These are phyloP conservation scores for Alfaro cultratus DNA, from an alignment of 2,797 vertebrate species.

Conservation along the genomic window DNA sequence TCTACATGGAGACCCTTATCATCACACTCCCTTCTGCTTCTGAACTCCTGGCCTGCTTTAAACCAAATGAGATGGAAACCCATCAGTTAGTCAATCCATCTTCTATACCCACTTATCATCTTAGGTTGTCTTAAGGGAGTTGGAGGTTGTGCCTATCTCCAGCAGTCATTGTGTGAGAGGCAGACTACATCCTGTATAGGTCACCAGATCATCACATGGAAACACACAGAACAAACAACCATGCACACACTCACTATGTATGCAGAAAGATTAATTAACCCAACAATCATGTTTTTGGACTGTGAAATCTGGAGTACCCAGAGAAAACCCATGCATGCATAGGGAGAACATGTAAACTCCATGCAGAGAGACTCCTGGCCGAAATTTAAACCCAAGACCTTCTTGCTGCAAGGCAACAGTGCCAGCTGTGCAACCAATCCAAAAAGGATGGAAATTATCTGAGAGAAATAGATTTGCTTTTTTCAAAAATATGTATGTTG, in stretches of 20 bases:
- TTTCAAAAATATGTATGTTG: too few relatives aligned
- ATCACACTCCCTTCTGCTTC: background rate
- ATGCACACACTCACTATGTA: background rate
- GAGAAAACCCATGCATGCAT: background rate
- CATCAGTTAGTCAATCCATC: background rate
- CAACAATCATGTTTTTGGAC: background rate
- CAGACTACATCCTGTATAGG: background rate
- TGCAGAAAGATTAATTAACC: background rate
- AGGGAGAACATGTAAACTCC: background rate
- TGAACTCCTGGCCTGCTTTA: background rate
- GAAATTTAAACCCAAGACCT: background rate
- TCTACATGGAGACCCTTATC: background rate
- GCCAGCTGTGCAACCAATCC: background rate
- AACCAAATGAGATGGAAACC: background rate
- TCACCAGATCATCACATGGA: background rate
- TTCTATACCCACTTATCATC: background rate
- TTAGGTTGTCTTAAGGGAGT: background rate
- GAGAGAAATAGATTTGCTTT: background rate
- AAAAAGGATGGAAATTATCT: background rate
- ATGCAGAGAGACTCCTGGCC: background rate
- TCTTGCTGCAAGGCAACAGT: background rate
- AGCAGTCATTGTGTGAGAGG: background rate
- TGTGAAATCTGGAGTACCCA: background rate
- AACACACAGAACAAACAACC: background rate
- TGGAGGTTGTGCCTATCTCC: too few relatives aligned